Evolutionary conservation across 2,888 invertebrate genomes (phyloP).

Genomic region (Tenodera sinensis): DNA sequence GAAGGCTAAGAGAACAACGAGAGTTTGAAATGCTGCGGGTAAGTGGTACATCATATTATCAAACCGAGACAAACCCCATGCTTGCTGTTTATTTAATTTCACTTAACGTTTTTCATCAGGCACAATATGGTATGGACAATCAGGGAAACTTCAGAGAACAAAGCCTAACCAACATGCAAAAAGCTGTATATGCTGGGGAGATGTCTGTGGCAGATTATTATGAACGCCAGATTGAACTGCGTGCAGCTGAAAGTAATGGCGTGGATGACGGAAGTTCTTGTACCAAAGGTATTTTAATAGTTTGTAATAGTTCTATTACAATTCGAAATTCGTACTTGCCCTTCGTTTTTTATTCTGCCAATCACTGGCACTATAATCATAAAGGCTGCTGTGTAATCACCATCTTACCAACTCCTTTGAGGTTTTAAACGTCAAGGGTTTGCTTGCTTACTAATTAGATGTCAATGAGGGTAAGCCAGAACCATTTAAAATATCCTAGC

Average conservation of each 20-base stretch:
- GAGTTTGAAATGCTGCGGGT: constrained; percentile 74
- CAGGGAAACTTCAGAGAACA: constrained; percentile 77
- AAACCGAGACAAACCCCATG: background rate
- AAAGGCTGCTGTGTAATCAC: too few species aligned
- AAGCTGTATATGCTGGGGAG: constrained; percentile 79
- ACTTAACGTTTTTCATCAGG: constrained; percentile 45
- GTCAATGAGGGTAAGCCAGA: too few species aligned
- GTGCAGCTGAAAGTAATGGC: constrained; percentile 71
- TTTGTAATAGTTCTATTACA: too few species aligned
- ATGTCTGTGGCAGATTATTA: constrained; percentile 83
- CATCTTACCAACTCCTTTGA: too few species aligned
- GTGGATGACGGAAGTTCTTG: constrained; percentile 79
- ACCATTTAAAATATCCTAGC: too few species aligned
- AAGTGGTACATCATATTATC: constrained; percentile 24
- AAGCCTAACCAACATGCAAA: constrained; percentile 72
- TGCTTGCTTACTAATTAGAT: too few species aligned
- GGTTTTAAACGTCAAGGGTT: too few species aligned
- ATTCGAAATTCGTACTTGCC: too few species aligned
- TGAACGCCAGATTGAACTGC: constrained; percentile 72
- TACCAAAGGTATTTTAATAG: constrained; percentile 69
- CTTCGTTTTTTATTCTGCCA: too few species aligned
- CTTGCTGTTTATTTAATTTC: background rate
- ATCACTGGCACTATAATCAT: too few species aligned
- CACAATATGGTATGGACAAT: constrained; percentile 87
- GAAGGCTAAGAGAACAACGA: constrained; percentile 68